Evolutionary conservation across 2,888 invertebrate species (phyloP).

Genomic region (Cerceris ruficornis): DNA sequence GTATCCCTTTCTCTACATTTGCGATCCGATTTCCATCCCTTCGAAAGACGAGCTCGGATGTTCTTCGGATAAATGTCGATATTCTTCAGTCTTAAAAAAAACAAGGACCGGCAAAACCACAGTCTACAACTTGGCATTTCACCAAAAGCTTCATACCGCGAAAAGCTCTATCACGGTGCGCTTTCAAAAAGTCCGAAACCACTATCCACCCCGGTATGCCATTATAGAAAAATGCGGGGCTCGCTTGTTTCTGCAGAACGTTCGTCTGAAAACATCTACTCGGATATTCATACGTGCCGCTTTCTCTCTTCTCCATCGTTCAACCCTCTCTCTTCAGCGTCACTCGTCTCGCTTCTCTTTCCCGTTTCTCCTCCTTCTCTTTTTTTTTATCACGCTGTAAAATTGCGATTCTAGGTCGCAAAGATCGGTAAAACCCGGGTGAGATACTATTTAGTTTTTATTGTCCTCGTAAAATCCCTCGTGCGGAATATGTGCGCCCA

Average conservation of each 20-base stretch:
- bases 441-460: slow-evolving; percentile 72
- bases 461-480: slow-evolving; percentile 70
- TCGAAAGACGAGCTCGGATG: neutral
- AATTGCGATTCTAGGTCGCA: slow-evolving; percentile 54
- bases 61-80: slow-evolving; percentile 10
- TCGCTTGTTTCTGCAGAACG: slow-evolving; percentile 55
- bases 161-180: slow-evolving; percentile 36
- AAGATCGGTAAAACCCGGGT: slow-evolving; percentile 50
- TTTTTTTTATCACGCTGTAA: slow-evolving; percentile 45
- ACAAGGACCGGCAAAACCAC: slow-evolving; percentile 25
- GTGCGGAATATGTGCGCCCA: slow-evolving; percentile 47
- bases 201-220: slow-evolving; percentile 41
- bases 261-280: slow-evolving; percentile 53
- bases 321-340: neutral
- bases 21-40: neutral
- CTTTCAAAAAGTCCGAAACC: slow-evolving; percentile 51
- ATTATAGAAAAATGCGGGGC: slow-evolving; percentile 55
- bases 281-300: slow-evolving; percentile 51
- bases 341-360: neutral
- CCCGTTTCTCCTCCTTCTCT: neutral
- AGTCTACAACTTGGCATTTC: slow-evolving; percentile 42
- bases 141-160: slow-evolving; percentile 41
- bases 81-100: slow-evolving; percentile 37
- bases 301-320: slow-evolving; percentile 1
- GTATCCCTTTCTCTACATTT: too few relatives aligned